Conservation (phyloP, 2,113 vertebrate genomes). For the Synchiropus splendidus region DNA sequence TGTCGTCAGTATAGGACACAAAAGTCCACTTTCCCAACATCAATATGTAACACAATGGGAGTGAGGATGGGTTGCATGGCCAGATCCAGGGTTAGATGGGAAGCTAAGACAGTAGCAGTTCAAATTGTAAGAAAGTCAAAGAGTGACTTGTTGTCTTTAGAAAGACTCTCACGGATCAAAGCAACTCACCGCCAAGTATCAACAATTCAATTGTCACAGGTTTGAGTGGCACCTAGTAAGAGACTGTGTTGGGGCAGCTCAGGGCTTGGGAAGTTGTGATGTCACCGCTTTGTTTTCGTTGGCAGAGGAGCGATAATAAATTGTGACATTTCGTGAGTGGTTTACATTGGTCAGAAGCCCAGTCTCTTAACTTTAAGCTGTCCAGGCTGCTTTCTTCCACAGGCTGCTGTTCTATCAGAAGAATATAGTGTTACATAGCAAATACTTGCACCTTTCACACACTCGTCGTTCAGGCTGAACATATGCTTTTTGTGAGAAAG, state of each 20-base stretch:
- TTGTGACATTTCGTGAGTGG: slow-evolving; percentile 50
- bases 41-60: too few relatives aligned
- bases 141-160: too few relatives aligned
- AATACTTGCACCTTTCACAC: slow-evolving; percentile 51
- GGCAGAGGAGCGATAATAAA: slow-evolving; percentile 36
- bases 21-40: too few relatives aligned
- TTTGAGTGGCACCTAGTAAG: too few relatives aligned
- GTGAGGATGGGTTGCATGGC: too few relatives aligned
- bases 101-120: too few relatives aligned
- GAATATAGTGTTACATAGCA: slow-evolving; percentile 48
- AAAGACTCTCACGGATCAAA: too few relatives aligned
- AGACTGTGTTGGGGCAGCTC: slow-evolving; percentile 6
- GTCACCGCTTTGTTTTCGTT: slow-evolving; percentile 49
- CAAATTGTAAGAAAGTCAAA: too few relatives aligned
- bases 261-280: slow-evolving; percentile 32
- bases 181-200: too few relatives aligned
- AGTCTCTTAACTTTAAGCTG: slow-evolving; percentile 47
- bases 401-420: slow-evolving; percentile 49
- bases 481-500: slow-evolving; percentile 46
- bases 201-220: too few relatives aligned
- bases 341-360: slow-evolving; percentile 57
- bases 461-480: slow-evolving; percentile 21
- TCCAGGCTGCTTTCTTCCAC: slow-evolving; percentile 43
- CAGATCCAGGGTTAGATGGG: too few relatives aligned
- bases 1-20: too few relatives aligned